Percentiles rank a stretch among this genome's conserved stretches.
Conservation (phyloP, 2,113 vertebrate species). For the human region DNA sequence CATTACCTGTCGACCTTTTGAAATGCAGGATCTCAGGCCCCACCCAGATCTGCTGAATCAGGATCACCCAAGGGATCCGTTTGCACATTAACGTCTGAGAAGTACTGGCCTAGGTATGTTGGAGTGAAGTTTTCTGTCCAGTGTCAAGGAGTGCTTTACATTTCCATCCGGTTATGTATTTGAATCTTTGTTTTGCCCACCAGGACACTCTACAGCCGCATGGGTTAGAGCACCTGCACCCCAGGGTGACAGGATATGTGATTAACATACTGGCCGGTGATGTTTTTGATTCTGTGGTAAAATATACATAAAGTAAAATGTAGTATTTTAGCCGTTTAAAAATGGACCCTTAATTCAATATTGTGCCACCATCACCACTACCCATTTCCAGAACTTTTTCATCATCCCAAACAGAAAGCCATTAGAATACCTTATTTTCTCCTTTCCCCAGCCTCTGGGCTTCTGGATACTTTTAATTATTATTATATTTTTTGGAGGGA, state of each 20-base stretch:
- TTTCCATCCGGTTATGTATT: neutral
- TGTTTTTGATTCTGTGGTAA: neutral
- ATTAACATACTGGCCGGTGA: neutral
- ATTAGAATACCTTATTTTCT: neutral
- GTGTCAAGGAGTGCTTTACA: neutral
- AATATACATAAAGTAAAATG: neutral
- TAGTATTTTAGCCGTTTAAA: neutral
- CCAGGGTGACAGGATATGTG: neutral
- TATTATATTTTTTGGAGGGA: neutral
- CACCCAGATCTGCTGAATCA: neutral
- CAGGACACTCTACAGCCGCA: accelerated
- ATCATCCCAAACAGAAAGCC: neutral
- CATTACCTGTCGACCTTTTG: neutral
- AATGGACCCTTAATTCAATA: neutral
- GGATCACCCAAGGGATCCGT: neutral
- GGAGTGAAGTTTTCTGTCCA: neutral
- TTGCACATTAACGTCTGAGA: neutral
- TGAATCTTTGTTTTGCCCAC: neutral
- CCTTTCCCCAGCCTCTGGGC: neutral
- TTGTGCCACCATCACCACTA: neutral
- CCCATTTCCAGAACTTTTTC: neutral
- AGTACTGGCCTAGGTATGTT: neutral
- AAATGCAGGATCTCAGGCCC: neutral
- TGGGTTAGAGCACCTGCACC: neutral
- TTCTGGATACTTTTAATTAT: neutral